Evolutionary conservation across 2,113 vertebrate genomes (phyloP), one percentile per base, ranked within the genome.

Genomic region (Zosterops borbonicus): DNA sequence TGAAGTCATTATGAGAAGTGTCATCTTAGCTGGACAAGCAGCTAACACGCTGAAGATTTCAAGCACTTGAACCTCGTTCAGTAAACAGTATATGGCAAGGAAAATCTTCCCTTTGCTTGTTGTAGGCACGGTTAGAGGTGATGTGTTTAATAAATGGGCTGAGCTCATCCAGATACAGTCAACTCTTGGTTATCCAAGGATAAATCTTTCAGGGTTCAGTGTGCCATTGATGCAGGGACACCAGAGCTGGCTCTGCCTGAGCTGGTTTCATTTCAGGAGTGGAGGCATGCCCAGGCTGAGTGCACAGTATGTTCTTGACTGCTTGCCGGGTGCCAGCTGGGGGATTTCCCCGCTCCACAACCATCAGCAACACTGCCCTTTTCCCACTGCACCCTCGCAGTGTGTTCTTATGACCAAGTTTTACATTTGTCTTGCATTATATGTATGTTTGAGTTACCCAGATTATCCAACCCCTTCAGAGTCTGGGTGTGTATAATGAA

Each of bases 161-260:
- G 31, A n/a, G 55, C 55, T 71, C 46, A 28, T 21, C 49, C 59
- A 58, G 49, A 21, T 55, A 15, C 9, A 20, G 31, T 29, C 49
- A 62, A 0, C 17, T n/a, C 49, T n/a, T 69, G 78, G 7, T 83
- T 79, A 58, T 35, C 53, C 3, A 9, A 33, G 70, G 62, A 35
- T 53, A 15, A 60, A 29, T 75, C 62, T 41, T 35, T 41, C 39
- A 11, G 44, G 46, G 14, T n/a, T 90, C 58, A 49, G 42, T 9
- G 31, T 79, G 65, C 52, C 0, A 0, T 31, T 49, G 70, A 2
- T 42, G 58, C 0, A 0, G 31, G 39, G 73, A 20, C 15, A 9
- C 37, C 0, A 1, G 74, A 73, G 62, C 62, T 68, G 87, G 65
- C 58, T 91, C 82, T 53, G 41, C 53, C 2, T 7, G 74, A 87